Evolutionary conservation across 2,888 invertebrate genomes (phyloP).

Genomic region (Cabera pusaria): DNA sequence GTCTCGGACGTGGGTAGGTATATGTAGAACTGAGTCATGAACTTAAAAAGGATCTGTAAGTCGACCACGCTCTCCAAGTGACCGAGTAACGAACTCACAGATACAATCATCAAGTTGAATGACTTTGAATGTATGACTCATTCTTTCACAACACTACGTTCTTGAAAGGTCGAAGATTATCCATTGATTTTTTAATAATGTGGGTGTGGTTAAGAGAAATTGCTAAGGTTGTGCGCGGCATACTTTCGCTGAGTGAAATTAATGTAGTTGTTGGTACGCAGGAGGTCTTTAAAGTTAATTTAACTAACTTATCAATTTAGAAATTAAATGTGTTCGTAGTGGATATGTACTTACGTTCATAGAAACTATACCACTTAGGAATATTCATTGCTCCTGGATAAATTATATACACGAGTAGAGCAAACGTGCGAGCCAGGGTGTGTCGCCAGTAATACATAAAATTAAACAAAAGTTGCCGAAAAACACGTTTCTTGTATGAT

Average conservation of each 20-base stretch:
- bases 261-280: slow-evolving; percentile 4
- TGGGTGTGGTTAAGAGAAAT: slow-evolving; percentile 24
- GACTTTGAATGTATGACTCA: slow-evolving; percentile 62
- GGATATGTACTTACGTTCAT: no score
- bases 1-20: no score
- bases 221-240: slow-evolving; percentile 15
- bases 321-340: no score
- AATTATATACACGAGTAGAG: no score
- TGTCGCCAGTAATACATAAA: no score
- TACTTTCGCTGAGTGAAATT: slow-evolving; percentile 23
- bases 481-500: no score
- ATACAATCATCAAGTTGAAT: slow-evolving; percentile 62
- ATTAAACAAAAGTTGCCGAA: no score
- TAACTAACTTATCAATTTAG: no score
- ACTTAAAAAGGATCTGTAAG: slow-evolving; percentile 64
- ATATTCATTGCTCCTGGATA: no score
- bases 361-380: no score
- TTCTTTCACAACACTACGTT: slow-evolving; percentile 60
- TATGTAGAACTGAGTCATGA: slow-evolving; percentile 51
- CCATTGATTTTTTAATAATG: slow-evolving; percentile 45
- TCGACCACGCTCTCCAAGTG: slow-evolving; percentile 54
- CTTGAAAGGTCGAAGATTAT: slow-evolving; percentile 63
- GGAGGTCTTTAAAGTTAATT: no score
- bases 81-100: slow-evolving; percentile 52
- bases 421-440: no score